These are phyloP conservation scores for Acromyrmex heyeri DNA, from an alignment of 1,140 invertebrate genomes.

Conservation along the genomic window DNA sequence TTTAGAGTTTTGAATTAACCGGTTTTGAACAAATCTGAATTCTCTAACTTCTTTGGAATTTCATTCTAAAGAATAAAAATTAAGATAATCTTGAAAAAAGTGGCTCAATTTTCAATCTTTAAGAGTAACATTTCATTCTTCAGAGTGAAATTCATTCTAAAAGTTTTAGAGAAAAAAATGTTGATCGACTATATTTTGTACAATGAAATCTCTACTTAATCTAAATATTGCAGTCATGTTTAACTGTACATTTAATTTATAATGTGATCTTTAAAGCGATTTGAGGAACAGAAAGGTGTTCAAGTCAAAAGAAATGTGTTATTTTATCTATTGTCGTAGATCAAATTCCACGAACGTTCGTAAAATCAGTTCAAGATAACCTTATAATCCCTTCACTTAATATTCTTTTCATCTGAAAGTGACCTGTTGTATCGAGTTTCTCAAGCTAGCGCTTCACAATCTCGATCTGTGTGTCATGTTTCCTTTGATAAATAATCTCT, in stretches of 20 bases:
- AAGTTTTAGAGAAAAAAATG: neutral
- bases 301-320: constrained; percentile 29
- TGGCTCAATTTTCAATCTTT: no score
- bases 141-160: no score
- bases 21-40: no score
- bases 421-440: constrained; percentile 55
- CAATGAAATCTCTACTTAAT: neutral
- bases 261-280: neutral
- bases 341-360: constrained; percentile 43
- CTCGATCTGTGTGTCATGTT: constrained; percentile 19
- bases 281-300: neutral
- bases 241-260: neutral
- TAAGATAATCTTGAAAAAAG: no score
- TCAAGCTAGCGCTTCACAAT: constrained; percentile 44
- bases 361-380: constrained; percentile 50
- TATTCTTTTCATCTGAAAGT: constrained; percentile 56
- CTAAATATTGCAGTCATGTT: neutral
- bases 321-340: constrained; percentile 44
- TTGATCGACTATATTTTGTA: neutral
- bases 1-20: neutral
- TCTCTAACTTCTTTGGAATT: no score
- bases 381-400: constrained; percentile 54
- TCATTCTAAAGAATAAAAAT: no score
- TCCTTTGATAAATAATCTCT: constrained; percentile 51
- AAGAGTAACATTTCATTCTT: no score